Conservation (phyloP, 2,113 vertebrate genomes). For the Plotosus lineatus region DNA sequence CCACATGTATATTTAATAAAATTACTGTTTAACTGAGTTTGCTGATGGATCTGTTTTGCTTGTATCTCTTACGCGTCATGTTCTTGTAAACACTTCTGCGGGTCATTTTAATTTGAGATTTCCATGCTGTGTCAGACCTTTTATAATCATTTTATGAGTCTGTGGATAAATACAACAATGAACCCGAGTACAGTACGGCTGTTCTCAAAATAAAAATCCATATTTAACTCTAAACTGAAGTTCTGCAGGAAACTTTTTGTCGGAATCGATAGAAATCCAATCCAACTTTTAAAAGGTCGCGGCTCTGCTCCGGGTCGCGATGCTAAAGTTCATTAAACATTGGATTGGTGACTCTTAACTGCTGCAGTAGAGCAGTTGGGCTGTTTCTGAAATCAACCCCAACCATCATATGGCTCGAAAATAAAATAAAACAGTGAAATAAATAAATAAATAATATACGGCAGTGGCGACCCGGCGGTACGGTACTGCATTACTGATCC, state of each 20-base stretch:
- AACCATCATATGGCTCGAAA: too few relatives aligned
- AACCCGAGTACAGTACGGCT: neutral
- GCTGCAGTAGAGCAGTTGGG: constrained; percentile 3
- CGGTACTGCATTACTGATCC: too few relatives aligned
- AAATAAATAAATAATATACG: too few relatives aligned
- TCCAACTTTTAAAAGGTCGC: constrained; percentile 36
- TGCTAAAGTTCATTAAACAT: constrained; percentile 28
- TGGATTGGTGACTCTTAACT: constrained; percentile 33
- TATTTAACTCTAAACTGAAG: neutral
- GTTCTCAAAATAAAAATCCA: neutral
- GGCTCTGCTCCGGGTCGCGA: neutral
- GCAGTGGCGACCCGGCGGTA: too few relatives aligned
- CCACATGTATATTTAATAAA: too few relatives aligned
- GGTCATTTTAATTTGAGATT: neutral
- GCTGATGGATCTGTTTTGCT: neutral
- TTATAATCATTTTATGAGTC: neutral
- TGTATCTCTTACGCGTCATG: neutral
- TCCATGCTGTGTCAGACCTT: neutral
- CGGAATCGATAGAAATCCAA: constrained; percentile 33
- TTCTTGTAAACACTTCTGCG: neutral
- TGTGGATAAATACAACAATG: neutral
- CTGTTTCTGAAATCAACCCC: constrained; percentile 9
- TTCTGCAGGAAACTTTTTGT: neutral
- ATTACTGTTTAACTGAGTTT: too few relatives aligned
- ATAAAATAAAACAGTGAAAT: too few relatives aligned